Percentiles rank a stretch among this genome's conserved stretches.
Evolutionary conservation across 2,113 vertebrate genomes (phyloP).

Genomic region (Holacanthus passer): DNA sequence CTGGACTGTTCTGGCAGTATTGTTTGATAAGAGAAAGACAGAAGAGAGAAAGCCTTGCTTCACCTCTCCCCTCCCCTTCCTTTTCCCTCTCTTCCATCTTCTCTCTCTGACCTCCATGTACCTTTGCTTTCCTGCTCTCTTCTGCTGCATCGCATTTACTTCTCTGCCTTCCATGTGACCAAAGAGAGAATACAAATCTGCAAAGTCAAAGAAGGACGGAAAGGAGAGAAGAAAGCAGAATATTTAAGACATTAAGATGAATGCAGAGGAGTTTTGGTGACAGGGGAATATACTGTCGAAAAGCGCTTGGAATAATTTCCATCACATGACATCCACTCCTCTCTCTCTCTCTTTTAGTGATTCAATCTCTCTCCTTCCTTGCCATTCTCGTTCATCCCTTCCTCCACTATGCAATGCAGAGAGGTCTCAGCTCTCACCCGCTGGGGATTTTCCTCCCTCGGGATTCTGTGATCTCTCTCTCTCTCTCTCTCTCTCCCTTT

Average conservation of each 20-base stretch:
- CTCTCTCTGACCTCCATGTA: slow-evolving; percentile 45
- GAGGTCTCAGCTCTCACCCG: slow-evolving; percentile 56
- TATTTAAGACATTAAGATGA: slow-evolving; percentile 44
- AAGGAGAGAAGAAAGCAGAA: slow-evolving; percentile 21
- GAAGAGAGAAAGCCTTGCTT: slow-evolving; percentile 10
- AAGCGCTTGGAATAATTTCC: slow-evolving; percentile 60
- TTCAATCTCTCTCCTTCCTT: slow-evolving; percentile 18
- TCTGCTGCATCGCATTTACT: slow-evolving; percentile 39
- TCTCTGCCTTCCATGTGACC: slow-evolving; percentile 52
- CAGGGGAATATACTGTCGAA: slow-evolving; percentile 41
- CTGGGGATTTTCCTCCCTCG: slow-evolving; percentile 56
- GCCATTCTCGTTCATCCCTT: slow-evolving; percentile 41
- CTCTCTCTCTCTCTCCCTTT: slow-evolving; percentile 41
- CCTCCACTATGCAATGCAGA: slow-evolving; percentile 35
- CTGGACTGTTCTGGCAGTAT: not conserved
- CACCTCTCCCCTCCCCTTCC: not conserved
- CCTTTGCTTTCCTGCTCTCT: slow-evolving; percentile 46
- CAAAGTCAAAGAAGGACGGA: slow-evolving; percentile 58
- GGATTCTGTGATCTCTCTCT: slow-evolving; percentile 61
- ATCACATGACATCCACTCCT: slow-evolving; percentile 37
- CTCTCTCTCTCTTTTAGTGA: not conserved
- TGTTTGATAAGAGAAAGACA: slow-evolving; percentile 27
- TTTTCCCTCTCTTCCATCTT: slow-evolving; percentile 7
- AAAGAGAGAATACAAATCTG: slow-evolving; percentile 59
- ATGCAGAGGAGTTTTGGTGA: slow-evolving; percentile 40